Conservation (phyloP, 2,797 vertebrate genomes). For the Nyctibius grandis region DNA sequence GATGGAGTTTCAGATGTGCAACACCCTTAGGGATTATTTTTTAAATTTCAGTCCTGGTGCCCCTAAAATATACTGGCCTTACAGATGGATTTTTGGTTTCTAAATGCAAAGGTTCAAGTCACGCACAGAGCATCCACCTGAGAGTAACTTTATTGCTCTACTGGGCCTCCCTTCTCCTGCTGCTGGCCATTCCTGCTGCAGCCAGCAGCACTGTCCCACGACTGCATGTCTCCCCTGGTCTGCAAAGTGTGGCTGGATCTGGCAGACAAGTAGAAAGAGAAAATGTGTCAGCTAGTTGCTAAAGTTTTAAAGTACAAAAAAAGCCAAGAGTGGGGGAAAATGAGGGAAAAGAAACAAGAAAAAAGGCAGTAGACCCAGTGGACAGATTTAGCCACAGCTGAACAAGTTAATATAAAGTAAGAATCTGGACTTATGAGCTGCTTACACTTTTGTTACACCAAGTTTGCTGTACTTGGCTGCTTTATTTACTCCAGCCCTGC, state of each 20-base stretch:
- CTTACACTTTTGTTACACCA: neutral
- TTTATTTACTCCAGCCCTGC: neutral
- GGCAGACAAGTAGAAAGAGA: neutral
- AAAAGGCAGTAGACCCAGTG: neutral
- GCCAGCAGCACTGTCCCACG: neutral
- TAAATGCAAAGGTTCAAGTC: neutral
- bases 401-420: neutral
- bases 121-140: neutral
- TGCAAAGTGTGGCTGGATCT: neutral
- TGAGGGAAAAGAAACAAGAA: neutral
- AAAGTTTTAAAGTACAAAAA: neutral
- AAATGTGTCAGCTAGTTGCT: neutral
- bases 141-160: neutral
- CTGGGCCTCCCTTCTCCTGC: neutral
- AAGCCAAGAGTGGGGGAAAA: neutral
- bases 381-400: neutral
- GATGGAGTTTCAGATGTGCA: neutral
- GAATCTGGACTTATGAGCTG: neutral
- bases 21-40: neutral
- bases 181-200: neutral
- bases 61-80: neutral
- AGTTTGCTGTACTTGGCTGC: neutral
- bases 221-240: fast-evolving
- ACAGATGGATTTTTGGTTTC: neutral
- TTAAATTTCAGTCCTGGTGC: neutral